phyloP scores from a whole-genome alignment of 2,888 invertebrate species.

The Agriopis leucophaearia region DNA sequence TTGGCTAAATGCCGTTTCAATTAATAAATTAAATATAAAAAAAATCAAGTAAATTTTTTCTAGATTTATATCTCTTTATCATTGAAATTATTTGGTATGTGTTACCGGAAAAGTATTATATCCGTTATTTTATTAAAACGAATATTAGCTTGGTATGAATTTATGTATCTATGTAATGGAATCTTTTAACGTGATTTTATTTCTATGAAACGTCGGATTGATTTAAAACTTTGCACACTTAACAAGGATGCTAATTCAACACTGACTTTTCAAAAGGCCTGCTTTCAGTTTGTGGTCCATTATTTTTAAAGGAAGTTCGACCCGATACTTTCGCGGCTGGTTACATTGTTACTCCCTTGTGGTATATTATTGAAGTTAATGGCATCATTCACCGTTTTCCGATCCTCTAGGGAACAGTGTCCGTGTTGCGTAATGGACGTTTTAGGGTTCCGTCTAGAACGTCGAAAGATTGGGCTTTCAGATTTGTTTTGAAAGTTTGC shows the following conservation, averaged over 20 bases:
- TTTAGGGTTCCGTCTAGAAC: conserved; percentile 54
- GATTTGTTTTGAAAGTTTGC: conserved; percentile 5
- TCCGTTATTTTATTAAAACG: background rate
- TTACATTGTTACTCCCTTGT: conserved; percentile 67
- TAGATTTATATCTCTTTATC: too few relatives aligned
- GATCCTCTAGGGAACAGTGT: conserved; percentile 65
- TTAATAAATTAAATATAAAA: too few relatives aligned
- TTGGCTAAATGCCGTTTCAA: too few relatives aligned
- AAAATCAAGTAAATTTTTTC: too few relatives aligned
- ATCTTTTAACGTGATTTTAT: too few relatives aligned
- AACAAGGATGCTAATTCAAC: background rate
- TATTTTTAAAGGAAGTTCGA: conserved; percentile 43
- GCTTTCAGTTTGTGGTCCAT: conserved; percentile 3
- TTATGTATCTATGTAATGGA: too few relatives aligned
- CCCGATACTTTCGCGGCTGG: conserved; percentile 57
- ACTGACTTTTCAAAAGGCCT: background rate
- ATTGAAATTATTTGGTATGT: background rate
- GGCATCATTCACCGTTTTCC: conserved; percentile 79
- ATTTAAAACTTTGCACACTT: too few relatives aligned
- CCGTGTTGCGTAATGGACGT: conserved; percentile 57
- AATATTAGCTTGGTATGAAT: too few relatives aligned
- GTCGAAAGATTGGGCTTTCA: conserved; percentile 15
- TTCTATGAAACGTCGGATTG: too few relatives aligned
- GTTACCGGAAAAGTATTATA: background rate
- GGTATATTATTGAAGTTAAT: conserved; percentile 79